A percentile compares a stretch with the other conserved stretches of the same genome.
Evolutionary conservation across 2,888 invertebrate species (phyloP).

Genomic region (Luperina testacea): DNA sequence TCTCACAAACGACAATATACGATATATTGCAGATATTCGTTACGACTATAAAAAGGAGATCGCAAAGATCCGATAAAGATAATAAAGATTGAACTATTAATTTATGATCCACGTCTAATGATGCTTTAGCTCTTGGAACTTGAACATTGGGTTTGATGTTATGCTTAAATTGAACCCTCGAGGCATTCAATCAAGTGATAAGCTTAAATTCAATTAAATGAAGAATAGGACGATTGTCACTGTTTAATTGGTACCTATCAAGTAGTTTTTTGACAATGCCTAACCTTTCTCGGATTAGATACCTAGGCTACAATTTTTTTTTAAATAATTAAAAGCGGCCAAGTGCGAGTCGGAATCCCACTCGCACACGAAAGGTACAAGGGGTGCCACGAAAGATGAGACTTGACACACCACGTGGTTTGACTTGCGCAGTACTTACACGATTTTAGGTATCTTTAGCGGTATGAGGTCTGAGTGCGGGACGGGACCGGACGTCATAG

Average conservation of each 20-base stretch:
- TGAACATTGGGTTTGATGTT: conserved; percentile 14
- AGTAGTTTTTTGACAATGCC: neutral
- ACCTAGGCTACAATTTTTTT: no score
- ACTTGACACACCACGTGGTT: no score
- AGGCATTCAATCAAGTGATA: conserved; percentile 25
- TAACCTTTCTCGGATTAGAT: neutral
- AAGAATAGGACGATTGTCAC: neutral
- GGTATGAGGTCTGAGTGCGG: no score
- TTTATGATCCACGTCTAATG: conserved; percentile 32
- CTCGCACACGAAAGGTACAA: no score
- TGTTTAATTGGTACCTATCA: neutral
- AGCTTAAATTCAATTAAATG: conserved; percentile 5
- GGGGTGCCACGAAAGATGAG: no score
- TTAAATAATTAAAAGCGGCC: no score
- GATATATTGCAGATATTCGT: conserved; percentile 18
- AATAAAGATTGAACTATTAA: conserved; percentile 33
- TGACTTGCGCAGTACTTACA: no score
- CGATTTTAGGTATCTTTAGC: no score
- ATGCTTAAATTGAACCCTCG: conserved; percentile 1
- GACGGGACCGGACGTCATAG: no score
- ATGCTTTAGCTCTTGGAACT: conserved; percentile 17
- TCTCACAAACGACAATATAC: neutral
- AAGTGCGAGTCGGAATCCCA: no score
- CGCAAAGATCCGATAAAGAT: conserved; percentile 44
- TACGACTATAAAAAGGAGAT: neutral